Conservation (phyloP, 2,113 vertebrate species). For the Dasyornis broadbenti region DNA sequence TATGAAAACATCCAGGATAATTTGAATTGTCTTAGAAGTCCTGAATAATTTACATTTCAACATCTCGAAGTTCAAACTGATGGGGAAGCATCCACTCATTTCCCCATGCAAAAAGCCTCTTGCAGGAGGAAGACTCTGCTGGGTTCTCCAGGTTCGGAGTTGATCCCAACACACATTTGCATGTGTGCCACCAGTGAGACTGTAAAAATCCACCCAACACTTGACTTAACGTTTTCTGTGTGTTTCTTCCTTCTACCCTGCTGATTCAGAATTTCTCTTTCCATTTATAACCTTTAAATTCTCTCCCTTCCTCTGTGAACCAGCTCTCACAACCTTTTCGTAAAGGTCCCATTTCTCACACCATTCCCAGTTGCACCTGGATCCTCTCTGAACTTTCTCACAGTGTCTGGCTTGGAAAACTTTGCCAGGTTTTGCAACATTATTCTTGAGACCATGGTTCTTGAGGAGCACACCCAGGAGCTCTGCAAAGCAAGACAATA, state of each 20-base stretch:
- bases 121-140: background rate
- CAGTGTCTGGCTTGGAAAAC: background rate
- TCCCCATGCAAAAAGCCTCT: background rate
- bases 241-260: background rate
- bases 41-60: background rate
- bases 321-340: constrained; percentile 13
- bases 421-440: background rate
- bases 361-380: background rate
- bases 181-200: background rate
- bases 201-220: background rate
- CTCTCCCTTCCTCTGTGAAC: background rate
- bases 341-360: constrained; percentile 5
- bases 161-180: background rate
- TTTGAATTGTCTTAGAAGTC: background rate
- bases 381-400: constrained; percentile 11
- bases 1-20: background rate
- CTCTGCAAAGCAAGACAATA: background rate
- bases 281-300: background rate
- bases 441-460: background rate
- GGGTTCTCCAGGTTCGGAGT: background rate
- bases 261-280: background rate
- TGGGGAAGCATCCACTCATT: background rate
- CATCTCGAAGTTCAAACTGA: background rate
- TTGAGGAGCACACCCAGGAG: background rate
- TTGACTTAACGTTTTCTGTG: background rate